These are phyloP conservation scores for Tipula vernalis DNA, from an alignment of 2,888 invertebrate species.

Conservation along the genomic window DNA sequence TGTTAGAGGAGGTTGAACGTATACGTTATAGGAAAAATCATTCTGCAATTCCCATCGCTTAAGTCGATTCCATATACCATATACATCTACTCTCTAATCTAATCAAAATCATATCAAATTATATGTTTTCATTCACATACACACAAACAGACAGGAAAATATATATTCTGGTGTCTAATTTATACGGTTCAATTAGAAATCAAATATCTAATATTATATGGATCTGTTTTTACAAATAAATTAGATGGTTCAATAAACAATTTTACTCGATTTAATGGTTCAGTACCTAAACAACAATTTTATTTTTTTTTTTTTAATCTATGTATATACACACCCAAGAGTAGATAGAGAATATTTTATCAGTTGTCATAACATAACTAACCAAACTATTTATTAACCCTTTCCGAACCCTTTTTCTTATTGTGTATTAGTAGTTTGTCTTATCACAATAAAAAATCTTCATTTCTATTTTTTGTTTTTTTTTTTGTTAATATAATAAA, in stretches of 20 bases:
- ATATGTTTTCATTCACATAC: background rate
- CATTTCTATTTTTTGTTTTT: background rate
- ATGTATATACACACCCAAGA: background rate
- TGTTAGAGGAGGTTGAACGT: background rate
- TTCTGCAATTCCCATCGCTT: background rate
- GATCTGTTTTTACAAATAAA: background rate
- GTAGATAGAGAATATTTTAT: background rate
- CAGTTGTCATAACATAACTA: background rate
- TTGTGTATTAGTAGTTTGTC: background rate
- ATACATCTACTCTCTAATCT: background rate
- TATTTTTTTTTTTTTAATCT: background rate
- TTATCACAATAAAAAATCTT: background rate
- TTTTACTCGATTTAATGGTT: background rate
- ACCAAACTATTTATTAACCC: slow-evolving; percentile 4
- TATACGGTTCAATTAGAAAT: slow-evolving; percentile 4
- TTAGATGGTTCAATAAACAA: background rate
- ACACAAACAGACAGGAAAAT: background rate
- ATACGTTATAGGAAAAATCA: background rate
- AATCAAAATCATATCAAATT: background rate
- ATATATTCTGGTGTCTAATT: background rate
- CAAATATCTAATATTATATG: background rate
- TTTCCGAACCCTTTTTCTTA: background rate
- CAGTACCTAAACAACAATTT: background rate
- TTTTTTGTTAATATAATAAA: background rate
- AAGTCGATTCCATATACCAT: background rate